Percentiles rank a stretch among this genome's conserved stretches.
These are phyloP conservation scores for Watsonalla binaria DNA, from an alignment of 2,888 invertebrate species.

Conservation along the genomic window DNA sequence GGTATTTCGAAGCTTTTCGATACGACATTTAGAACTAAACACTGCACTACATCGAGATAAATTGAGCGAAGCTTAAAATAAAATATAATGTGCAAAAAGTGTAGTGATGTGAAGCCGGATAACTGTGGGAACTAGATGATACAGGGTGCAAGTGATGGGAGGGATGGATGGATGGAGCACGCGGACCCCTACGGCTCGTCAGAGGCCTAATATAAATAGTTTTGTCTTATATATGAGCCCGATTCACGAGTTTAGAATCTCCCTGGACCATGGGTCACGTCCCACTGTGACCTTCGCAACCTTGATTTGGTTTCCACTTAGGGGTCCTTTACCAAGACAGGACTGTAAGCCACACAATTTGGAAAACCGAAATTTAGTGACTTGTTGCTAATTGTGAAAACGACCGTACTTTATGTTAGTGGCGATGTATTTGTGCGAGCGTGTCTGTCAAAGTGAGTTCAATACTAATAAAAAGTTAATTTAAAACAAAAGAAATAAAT, in stretches of 20 bases:
- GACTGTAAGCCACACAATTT: slow-evolving; percentile 56
- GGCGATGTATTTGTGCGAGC: no score
- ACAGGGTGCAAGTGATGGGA: slow-evolving; percentile 43
- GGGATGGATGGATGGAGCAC: slow-evolving; percentile 51
- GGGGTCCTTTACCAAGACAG: slow-evolving; percentile 80
- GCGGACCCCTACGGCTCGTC: slow-evolving; percentile 79
- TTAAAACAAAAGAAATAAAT: no score
- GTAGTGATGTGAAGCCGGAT: slow-evolving; percentile 54
- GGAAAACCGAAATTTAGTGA: slow-evolving; percentile 54
- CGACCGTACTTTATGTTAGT: no score
- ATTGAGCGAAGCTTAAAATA: slow-evolving; percentile 61
- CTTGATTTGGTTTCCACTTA: slow-evolving; percentile 91
- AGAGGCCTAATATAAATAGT: slow-evolving; percentile 54
- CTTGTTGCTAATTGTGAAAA: slow-evolving; percentile 18
- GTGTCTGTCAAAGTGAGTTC: no score
- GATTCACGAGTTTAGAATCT: slow-evolving; percentile 49
- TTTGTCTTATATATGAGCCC: slow-evolving; percentile 45
- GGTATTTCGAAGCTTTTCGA: slow-evolving; percentile 4
- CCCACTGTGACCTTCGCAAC: slow-evolving; percentile 85
- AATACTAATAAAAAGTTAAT: no score
- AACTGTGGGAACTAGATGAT: slow-evolving; percentile 56
- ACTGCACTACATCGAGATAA: slow-evolving; percentile 56
- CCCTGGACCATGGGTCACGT: slow-evolving; percentile 82
- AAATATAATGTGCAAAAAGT: slow-evolving; percentile 54
- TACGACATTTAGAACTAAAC: slow-evolving; percentile 35